Base-by-base conservation (phyloP, 2,113 vertebrate genomes). In the Lichenostomus cassidix region DNA sequence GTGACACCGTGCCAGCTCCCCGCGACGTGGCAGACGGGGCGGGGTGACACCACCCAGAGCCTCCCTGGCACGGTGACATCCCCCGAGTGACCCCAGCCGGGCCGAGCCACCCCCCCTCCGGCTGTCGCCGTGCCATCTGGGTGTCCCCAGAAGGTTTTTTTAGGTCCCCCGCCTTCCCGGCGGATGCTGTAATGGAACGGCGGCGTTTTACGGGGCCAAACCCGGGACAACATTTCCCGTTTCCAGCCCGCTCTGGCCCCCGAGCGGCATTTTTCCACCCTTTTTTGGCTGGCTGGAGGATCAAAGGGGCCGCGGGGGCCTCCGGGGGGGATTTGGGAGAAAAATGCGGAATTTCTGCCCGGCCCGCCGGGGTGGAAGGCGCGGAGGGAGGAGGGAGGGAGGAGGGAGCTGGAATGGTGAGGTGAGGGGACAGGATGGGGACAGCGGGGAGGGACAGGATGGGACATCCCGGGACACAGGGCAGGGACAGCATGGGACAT, bases 171-270 rank as follows among this genome's bases (percentile, higher is more conserved):
- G 11, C 88, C 53, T 49, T 2, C n/a, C 23, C 60, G 12, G 31
- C 69, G 20, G 49, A 73, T 95, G 77, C 83, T 53, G 95, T 94
- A 93, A 96, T 93, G 95, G 95, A 96, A 83, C 84, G 59, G 47
- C 64, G 24, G 68, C 14, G 41, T 68, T 42, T 74, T 37, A 35
- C 0, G 24, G 78, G 59, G 74, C 85, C 81, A 81, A 41, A 6
- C 7, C 60, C n/a, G 19, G 83, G 74, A 88, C 83, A 52, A 41
- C 58, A 29, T 37, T 83, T 84, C 82, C 71, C 79, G 82, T 75
- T 42, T 83, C 74, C 84, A 68, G 20, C 42, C 16, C 2, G 31
- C 10, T 37, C 60, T 88, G 94, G 94, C 86, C 28, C 1, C 19
- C 0, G 1, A 5, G 1, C 3, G 11, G 92, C 89, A 76, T 94